Percentiles rank a stretch among this genome's conserved stretches.
These are phyloP conservation scores for Rhombomys opimus DNA, from an alignment of 2,113 vertebrate species.

Conservation along the genomic window DNA sequence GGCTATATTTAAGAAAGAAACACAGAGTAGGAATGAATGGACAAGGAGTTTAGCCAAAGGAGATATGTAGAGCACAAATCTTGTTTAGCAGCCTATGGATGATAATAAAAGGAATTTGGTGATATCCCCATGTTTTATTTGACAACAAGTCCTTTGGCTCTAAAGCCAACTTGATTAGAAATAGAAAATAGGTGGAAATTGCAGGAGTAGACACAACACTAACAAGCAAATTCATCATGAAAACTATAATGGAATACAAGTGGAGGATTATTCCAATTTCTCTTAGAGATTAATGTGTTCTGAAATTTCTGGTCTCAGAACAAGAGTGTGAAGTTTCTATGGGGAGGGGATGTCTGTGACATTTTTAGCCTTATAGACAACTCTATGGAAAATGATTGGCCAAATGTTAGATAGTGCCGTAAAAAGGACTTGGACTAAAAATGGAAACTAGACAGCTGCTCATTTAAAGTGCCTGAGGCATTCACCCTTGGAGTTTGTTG, in stretches of 20 bases:
- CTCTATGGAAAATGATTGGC: neutral
- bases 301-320: neutral
- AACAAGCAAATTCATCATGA: conserved; percentile 9
- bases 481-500: neutral
- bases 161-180: conserved; percentile 60
- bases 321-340: neutral
- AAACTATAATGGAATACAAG: neutral
- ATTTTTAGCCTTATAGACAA: neutral
- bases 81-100: conserved; percentile 43
- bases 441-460: neutral
- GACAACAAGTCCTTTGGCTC: neutral
- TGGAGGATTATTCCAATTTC: conserved; percentile 19
- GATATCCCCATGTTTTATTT: neutral
- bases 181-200: neutral
- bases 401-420: neutral
- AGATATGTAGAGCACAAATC: conserved; percentile 22
- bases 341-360: neutral
- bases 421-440: conserved; percentile 14
- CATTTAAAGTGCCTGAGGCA: neutral
- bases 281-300: neutral
- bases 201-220: neutral
- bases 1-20: conserved; percentile 64
- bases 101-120: conserved; percentile 58
- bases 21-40: neutral
- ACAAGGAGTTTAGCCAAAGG: conserved; percentile 35